Base-by-base conservation (phyloP, 2,113 vertebrate species). In the Bucco capensis region DNA sequence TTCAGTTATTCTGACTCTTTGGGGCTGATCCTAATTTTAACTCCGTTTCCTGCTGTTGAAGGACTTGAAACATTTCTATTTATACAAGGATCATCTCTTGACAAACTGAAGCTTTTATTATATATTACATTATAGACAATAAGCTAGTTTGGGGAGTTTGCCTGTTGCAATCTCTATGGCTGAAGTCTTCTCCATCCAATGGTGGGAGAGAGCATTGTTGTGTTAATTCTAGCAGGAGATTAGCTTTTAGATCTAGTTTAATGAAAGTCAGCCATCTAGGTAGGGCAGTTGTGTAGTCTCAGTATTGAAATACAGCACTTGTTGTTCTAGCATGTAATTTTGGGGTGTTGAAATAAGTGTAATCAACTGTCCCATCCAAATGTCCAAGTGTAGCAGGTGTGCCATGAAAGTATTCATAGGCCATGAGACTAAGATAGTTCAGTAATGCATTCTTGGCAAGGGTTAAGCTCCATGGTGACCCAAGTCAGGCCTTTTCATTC, bases 211-310 rank as follows among this genome's bases (percentile, higher is more conserved):
- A 30, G 8, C 21, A 47, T 72, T 83, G 40, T 78, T 94, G 73
- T 81, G 23, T 86, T 93, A 79, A 87, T 31, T 66, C 28, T 82
- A 94, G 62, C 81, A 90, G 73, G 64, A 94, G 67, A 71, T 80
- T 85, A 90, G 71, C 67, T 88, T 61, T 89, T 95, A 95, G 86
- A 27, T 73, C 70, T 95, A 95, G 92, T n/a, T 79, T 78, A 33
- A 78, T 88, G 62, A 78, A 92, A 84, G 89, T 91, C 87, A 86
- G 28, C 42, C 12, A 0, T 64, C 61, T 50, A 93, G 82, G 53
- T 81, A 91, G 51, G 56, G 44, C 50, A 4, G 12, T 61, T 88
- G 49, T 81, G 42, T 90, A 83, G 54, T 50, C 58, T 86, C 83
- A 75, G 50, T 84, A 73, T 64, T 84, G 67, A 51, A 94, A 90